Conservation (phyloP, 2,797 vertebrate genomes). For the Chelonia mydas region DNA sequence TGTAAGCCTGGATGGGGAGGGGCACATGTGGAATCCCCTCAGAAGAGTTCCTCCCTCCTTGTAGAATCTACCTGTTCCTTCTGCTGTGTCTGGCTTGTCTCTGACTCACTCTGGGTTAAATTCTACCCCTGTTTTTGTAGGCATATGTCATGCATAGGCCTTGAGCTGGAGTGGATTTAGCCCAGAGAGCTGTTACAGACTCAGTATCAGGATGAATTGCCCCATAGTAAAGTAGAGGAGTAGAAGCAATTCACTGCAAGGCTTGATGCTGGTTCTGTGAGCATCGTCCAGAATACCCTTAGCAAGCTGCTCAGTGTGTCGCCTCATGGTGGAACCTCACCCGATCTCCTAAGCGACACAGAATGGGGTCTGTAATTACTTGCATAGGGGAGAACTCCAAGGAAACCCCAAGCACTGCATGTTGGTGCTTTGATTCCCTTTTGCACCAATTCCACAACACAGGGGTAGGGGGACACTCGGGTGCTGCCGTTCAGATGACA, state of each 20-base stretch:
- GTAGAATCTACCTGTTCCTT: background rate
- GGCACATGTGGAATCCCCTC: background rate
- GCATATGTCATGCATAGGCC: background rate
- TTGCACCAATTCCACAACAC: background rate
- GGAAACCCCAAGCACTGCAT: background rate
- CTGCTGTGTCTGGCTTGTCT: background rate
- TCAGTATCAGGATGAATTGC: background rate
- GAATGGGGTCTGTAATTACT: background rate
- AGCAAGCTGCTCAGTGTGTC: slow-evolving; percentile 3
- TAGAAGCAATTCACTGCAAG: background rate
- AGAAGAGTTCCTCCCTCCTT: background rate
- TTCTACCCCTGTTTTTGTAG: background rate
- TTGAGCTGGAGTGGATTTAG: too few relatives aligned
- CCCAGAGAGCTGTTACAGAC: background rate
- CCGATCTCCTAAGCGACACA: background rate
- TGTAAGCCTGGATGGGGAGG: background rate
- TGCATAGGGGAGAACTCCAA: slow-evolving; percentile 5
- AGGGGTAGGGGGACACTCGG: background rate
- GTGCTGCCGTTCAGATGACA: background rate
- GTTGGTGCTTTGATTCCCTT: background rate
- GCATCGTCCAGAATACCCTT: background rate
- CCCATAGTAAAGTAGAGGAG: background rate
- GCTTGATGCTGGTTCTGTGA: background rate
- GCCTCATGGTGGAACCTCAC: slow-evolving; percentile 25
- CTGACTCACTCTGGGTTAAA: background rate